phyloP scores from a whole-genome alignment of 2,888 invertebrate species.

The Colletes collaris region DNA sequence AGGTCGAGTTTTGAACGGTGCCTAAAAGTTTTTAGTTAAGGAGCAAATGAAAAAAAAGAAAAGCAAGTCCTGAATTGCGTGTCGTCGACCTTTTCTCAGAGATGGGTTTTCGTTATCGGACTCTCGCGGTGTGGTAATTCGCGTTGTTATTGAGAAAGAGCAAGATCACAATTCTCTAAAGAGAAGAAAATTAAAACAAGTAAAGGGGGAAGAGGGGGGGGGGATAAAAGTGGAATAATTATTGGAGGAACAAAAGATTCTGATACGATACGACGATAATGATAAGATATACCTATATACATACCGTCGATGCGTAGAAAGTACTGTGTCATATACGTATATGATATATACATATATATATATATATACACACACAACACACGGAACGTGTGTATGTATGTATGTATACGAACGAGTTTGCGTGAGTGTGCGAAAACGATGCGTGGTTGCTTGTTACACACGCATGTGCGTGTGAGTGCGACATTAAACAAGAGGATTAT shows the following conservation, averaged over 20 bases:
- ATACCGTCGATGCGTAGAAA: conserved; percentile 67
- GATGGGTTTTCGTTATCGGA: conserved; percentile 4
- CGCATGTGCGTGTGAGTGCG: conserved; percentile 22
- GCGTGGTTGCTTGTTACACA: conserved; percentile 19
- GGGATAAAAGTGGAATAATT: conserved; percentile 23
- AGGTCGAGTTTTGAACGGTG: conserved; percentile 64
- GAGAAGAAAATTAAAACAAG: conserved; percentile 19
- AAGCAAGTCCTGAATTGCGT: conserved; percentile 68
- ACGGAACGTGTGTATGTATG: conserved; percentile 30
- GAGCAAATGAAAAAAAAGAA: conserved; percentile 29
- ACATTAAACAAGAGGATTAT: conserved; percentile 51
- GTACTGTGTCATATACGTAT: conserved; percentile 56
- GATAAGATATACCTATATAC: conserved; percentile 60
- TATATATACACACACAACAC: conserved; percentile 11
- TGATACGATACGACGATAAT: conserved; percentile 59
- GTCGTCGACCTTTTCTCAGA: conserved; percentile 51
- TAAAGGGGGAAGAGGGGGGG: not conserved
- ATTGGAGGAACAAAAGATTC: conserved; percentile 62
- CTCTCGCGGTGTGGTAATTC: conserved; percentile 23
- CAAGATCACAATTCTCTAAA: conserved; percentile 9
- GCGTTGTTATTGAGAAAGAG: conserved; percentile 21
- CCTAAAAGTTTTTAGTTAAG: conserved; percentile 67
- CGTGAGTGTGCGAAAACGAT: conserved; percentile 18
- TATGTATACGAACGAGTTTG: conserved; percentile 34
- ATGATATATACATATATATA: conserved; percentile 11